A percentile compares a stretch with the other conserved stretches of the same genome.
Evolutionary conservation across 2,888 invertebrate genomes (phyloP).

Genomic region (Torymus tubicola): DNA sequence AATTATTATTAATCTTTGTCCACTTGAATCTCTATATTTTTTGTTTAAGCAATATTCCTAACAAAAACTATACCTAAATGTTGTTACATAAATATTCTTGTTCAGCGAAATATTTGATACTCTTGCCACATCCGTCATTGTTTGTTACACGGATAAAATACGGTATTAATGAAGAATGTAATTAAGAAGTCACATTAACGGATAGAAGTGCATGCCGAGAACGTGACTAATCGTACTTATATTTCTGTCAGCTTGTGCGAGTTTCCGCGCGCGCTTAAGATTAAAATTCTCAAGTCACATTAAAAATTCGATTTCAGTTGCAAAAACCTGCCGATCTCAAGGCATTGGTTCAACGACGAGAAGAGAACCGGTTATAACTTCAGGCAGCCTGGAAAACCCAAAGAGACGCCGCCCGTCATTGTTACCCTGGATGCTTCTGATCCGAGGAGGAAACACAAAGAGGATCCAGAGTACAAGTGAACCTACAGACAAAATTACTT

Average conservation of each 20-base stretch:
- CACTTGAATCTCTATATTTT: neutral
- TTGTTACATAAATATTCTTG: neutral
- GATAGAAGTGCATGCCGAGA: conserved; percentile 24
- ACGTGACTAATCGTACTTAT: conserved; percentile 24
- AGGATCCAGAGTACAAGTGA: conserved; percentile 68
- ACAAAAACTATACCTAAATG: too few relatives aligned
- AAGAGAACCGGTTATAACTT: conserved; percentile 63
- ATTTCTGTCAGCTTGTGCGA: too few relatives aligned
- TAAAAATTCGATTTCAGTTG: conserved; percentile 64
- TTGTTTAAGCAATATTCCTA: neutral
- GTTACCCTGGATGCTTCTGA: conserved; percentile 65
- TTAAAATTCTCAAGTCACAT: conserved; percentile 40
- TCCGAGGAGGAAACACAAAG: conserved; percentile 70
- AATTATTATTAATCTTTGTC: too few relatives aligned
- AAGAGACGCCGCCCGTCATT: conserved; percentile 64
- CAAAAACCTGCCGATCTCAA: conserved; percentile 59
- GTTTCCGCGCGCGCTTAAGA: neutral
- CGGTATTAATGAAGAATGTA: neutral
- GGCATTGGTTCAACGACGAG: conserved; percentile 58
- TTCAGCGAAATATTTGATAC: neutral
- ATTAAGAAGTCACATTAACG: neutral
- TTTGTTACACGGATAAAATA: too few relatives aligned
- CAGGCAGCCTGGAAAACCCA: conserved; percentile 61
- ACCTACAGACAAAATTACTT: too few relatives aligned
- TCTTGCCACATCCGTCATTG: too few relatives aligned